Conservation (phyloP, 2,888 invertebrate genomes). For the Lasioglossum leucozonium region DNA sequence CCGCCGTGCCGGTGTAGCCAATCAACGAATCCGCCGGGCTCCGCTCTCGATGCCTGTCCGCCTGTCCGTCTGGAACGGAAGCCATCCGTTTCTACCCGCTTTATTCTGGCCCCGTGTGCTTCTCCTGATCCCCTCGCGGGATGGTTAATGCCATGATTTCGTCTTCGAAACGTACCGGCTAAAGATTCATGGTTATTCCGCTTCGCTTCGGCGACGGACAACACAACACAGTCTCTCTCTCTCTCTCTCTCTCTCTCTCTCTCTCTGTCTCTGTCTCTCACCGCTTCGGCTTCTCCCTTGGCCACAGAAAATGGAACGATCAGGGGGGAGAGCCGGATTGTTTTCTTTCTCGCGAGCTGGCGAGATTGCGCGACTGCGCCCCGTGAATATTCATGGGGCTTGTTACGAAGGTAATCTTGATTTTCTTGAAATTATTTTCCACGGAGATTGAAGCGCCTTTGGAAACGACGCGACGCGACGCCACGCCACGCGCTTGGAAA, state of each 20-base stretch:
- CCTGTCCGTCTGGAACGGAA: conserved; percentile 68
- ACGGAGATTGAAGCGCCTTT: conserved; percentile 13
- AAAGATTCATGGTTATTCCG: conserved; percentile 53
- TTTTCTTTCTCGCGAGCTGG: conserved; percentile 11
- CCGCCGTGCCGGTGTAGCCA: conserved; percentile 60
- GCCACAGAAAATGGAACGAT: conserved; percentile 30
- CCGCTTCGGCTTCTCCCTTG: background rate
- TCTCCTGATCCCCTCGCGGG: conserved; percentile 50
- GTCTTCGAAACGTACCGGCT: conserved; percentile 46
- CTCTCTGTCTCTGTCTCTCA: background rate
- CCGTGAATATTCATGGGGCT: conserved; percentile 15
- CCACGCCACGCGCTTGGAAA: background rate
- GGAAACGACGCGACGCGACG: background rate
- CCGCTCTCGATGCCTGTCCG: conserved; percentile 69
- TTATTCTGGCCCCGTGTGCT: conserved; percentile 47
- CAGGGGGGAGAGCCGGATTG: background rate
- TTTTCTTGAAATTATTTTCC: conserved; percentile 16
- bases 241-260: background rate
- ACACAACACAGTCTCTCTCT: background rate
- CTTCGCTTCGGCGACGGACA: background rate
- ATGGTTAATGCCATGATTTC: conserved; percentile 60
- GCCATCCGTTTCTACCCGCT: conserved; percentile 71
- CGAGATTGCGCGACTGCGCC: conserved; percentile 4
- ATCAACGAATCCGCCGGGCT: conserved; percentile 70
- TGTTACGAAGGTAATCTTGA: conserved; percentile 21